Evolutionary conservation across 2,888 invertebrate species (phyloP).

Genomic region (Megaustenia siamemsis): DNA sequence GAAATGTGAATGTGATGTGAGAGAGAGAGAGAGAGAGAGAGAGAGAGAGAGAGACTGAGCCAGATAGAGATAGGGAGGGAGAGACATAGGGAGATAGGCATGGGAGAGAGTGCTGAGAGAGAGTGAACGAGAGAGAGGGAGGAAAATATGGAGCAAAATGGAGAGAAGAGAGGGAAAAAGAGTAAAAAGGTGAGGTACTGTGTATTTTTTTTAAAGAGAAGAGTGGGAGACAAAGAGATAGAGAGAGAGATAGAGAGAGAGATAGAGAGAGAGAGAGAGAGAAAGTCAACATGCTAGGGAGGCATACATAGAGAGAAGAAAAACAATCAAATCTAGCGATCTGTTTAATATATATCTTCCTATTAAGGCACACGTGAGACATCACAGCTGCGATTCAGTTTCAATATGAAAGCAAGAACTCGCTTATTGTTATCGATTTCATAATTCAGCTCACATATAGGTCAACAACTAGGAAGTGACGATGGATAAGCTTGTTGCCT

Average conservation of each 20-base stretch:
- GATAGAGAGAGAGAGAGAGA: too few species aligned
- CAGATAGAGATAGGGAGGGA: too few species aligned
- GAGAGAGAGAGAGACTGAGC: conserved; percentile 23
- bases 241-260: too few species aligned
- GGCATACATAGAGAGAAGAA: background rate
- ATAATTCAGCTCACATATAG: background rate
- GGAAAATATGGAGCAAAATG: background rate
- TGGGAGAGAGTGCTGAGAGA: background rate
- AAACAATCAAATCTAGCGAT: too few species aligned
- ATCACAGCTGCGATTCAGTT: too few species aligned
- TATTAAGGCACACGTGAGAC: too few species aligned
- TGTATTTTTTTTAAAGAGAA: background rate
- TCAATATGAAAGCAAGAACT: too few species aligned
- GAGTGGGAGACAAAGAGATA: too few species aligned
- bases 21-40: conserved; percentile 25
- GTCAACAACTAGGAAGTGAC: conserved; percentile 6
- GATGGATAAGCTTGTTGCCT: too few species aligned
- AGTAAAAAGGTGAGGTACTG: background rate
- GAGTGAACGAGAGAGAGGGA: too few species aligned
- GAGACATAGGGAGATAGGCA: too few species aligned
- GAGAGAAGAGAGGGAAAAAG: background rate
- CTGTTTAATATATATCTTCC: background rate
- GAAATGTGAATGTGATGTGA: background rate
- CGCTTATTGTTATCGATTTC: too few species aligned
- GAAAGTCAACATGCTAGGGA: background rate